These are phyloP conservation scores for Macrochelys suwanniensis DNA, from an alignment of 2,797 vertebrate species.

Conservation along the genomic window DNA sequence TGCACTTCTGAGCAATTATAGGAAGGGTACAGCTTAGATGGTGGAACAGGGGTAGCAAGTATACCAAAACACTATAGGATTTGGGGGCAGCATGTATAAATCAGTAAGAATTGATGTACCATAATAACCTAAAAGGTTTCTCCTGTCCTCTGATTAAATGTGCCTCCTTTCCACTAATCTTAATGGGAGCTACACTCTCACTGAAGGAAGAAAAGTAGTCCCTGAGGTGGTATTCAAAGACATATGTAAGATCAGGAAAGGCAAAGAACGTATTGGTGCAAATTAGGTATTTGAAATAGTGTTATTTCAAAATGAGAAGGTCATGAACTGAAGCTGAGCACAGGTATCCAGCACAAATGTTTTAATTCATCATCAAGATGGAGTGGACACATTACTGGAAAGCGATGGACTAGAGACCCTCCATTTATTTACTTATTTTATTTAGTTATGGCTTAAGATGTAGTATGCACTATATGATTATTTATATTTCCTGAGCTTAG, in stretches of 20 bases:
- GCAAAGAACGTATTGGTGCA: background rate
- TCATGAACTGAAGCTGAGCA: background rate
- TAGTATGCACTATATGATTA: background rate
- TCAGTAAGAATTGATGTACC: background rate
- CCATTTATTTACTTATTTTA: background rate
- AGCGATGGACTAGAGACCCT: background rate
- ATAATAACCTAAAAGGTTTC: background rate
- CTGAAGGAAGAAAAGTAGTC: background rate
- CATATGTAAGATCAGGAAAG: background rate
- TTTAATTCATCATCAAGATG: background rate
- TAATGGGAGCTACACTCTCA: background rate
- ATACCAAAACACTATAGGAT: background rate
- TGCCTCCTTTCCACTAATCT: background rate
- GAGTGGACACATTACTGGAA: background rate
- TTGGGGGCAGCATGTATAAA: background rate
- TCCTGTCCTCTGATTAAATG: accelerated
- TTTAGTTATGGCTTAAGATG: background rate
- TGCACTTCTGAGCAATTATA: background rate
- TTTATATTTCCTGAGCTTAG: background rate
- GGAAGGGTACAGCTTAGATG: background rate
- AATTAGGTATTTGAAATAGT: background rate
- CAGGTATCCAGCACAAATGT: background rate
- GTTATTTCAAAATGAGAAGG: conserved; percentile 22
- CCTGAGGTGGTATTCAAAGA: background rate
- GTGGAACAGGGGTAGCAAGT: background rate